Evolutionary conservation across 2,113 vertebrate genomes (phyloP).

Genomic region (human (Homo sapiens)): GRCh38 chr4:11769001-11769500

Average conservation of each 20-base stretch:
- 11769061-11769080: background rate
- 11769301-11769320: background rate
- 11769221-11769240: background rate
- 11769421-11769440: no score
- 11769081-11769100: background rate
- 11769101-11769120: background rate
- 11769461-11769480: background rate
- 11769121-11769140: background rate
- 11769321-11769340: background rate
- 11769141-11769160: background rate
- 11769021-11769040: background rate
- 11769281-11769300: no score
- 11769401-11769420: background rate
- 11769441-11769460: no score
- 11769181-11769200: background rate
- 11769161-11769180: background rate
- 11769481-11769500: background rate
- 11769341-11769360: rapidly evolving
- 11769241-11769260: background rate
- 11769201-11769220: background rate
- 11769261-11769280: background rate
- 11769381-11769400: background rate
- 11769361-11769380: background rate
- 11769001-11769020: background rate
- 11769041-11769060: background rate